phyloP scores from a whole-genome alignment of 2,113 vertebrate genomes.

The Macaca fascicularis region T2T-MFA8v1.1 NC_088384.1:26510501-26511000 shows the following conservation, averaged over 20 bases:
- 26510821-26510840: background rate
- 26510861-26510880: too few species aligned
- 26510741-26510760: background rate
- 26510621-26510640: background rate
- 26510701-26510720: background rate
- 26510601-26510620: background rate
- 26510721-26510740: background rate
- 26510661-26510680: background rate
- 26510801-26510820: background rate
- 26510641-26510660: background rate
- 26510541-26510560: background rate
- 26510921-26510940: background rate
- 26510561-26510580: background rate
- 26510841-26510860: fast-evolving
- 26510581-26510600: background rate
- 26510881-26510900: too few species aligned
- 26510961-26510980: background rate
- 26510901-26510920: background rate
- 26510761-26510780: background rate
- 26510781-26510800: background rate
- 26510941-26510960: background rate
- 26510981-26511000: background rate
- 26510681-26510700: background rate
- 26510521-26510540: background rate
- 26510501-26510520: background rate